Conservation (phyloP, 2,888 invertebrate species). For the Pammene aurita region DNA sequence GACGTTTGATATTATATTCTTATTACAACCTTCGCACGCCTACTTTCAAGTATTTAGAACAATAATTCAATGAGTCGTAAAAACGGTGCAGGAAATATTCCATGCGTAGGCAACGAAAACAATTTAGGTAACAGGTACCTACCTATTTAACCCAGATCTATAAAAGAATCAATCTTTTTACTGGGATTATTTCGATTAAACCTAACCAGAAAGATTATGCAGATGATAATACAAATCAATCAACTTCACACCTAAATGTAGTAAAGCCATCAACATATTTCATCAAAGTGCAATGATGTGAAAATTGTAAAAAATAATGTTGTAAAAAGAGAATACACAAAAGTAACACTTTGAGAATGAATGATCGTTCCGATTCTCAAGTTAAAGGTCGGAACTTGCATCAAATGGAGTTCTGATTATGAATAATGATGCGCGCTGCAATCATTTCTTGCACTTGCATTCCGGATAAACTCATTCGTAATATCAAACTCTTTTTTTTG, state of each 20-base stretch:
- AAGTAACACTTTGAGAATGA: conserved; percentile 27
- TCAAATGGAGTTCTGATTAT: conserved; percentile 44
- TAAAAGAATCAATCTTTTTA: not conserved
- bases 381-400: conserved; percentile 39
- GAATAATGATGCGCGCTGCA: conserved; percentile 44
- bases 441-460: conserved; percentile 41
- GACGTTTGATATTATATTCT: conserved; percentile 46
- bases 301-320: not conserved
- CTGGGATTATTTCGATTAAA: not conserved
- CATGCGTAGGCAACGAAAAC: conserved; percentile 15
- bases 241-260: not conserved
- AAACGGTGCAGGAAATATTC: conserved; percentile 22
- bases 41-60: conserved; percentile 54
- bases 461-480: conserved; percentile 36
- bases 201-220: not conserved
- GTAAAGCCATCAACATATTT: conserved; percentile 13
- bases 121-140: not conserved
- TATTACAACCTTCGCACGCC: conserved; percentile 48
- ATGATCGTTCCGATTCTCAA: conserved; percentile 30
- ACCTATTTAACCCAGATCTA: too few species aligned
- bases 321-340: conserved; percentile 15
- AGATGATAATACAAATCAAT: conserved; percentile 23
- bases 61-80: conserved; percentile 38
- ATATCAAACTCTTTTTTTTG: conserved; percentile 38
- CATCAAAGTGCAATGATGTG: not conserved